Conservation (phyloP, 2,797 vertebrate genomes). For the Myotis planiceps region DNA sequence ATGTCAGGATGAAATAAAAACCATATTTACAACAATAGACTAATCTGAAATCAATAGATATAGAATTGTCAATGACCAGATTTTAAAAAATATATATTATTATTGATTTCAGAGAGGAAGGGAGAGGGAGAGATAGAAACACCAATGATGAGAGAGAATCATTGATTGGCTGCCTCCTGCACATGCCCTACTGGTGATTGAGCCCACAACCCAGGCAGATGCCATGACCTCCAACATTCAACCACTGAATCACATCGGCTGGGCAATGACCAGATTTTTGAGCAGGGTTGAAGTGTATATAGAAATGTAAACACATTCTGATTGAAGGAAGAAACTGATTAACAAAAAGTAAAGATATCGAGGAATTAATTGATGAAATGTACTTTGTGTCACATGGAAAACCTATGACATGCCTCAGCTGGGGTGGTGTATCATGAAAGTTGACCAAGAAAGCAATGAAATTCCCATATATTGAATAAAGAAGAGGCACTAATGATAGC, state of each 20-base stretch:
- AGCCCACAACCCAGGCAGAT: too few relatives aligned
- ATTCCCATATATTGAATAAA: background rate
- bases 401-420: background rate
- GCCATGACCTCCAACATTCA: too few relatives aligned
- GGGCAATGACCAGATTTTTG: background rate
- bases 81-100: background rate
- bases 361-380: background rate
- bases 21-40: background rate
- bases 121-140: too few relatives aligned
- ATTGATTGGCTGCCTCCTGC: too few relatives aligned
- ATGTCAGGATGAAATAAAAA: background rate
- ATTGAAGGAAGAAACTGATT: background rate
- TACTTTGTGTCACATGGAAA: background rate
- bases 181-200: too few relatives aligned
- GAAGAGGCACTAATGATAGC: background rate
- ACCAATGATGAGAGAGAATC: too few relatives aligned
- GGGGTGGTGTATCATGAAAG: background rate
- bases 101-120: too few relatives aligned
- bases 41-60: background rate
- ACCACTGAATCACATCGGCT: accelerated
- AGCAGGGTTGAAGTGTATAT: background rate
- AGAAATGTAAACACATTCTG: background rate
- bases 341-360: background rate
- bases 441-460: background rate
- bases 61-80: background rate